Evolutionary conservation across 2,888 invertebrate species (phyloP).

Genomic region (Tuberolachnus salignus): DNA sequence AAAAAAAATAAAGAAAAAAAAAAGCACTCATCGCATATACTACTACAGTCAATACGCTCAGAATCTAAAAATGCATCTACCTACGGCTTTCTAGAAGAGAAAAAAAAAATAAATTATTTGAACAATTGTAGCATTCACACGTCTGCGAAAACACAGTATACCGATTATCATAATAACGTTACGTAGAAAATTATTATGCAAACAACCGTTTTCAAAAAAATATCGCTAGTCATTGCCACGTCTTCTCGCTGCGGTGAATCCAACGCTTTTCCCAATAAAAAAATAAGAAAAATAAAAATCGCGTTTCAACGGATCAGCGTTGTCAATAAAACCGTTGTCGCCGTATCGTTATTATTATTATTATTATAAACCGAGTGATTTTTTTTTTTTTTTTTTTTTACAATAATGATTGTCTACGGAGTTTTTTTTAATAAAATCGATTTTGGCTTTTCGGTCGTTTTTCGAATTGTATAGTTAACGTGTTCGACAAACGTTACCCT

Average conservation of each 20-base stretch:
- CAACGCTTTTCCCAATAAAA: neutral
- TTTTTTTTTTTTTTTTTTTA: neutral
- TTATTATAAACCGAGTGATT: neutral
- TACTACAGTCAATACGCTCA: neutral
- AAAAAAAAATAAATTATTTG: neutral
- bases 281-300: too few relatives aligned
- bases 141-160: slow-evolving; percentile 22
- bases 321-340: too few relatives aligned
- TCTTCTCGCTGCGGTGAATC: neutral
- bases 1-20: too few relatives aligned
- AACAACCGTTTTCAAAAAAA: slow-evolving; percentile 18
- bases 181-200: slow-evolving; percentile 12
- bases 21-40: too few relatives aligned
- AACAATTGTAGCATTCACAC: slow-evolving; percentile 31
- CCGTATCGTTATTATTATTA: too few relatives aligned
- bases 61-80: slow-evolving; percentile 19
- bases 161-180: slow-evolving; percentile 22
- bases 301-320: too few relatives aligned
- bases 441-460: too few relatives aligned
- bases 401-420: too few relatives aligned
- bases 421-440: too few relatives aligned
- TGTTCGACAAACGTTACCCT: too few relatives aligned
- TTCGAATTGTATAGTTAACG: too few relatives aligned
- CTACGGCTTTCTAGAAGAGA: neutral
- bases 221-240: slow-evolving; percentile 4